Base-by-base conservation (phyloP, 2,113 vertebrate species). In the Podarcis raffonei region DNA sequence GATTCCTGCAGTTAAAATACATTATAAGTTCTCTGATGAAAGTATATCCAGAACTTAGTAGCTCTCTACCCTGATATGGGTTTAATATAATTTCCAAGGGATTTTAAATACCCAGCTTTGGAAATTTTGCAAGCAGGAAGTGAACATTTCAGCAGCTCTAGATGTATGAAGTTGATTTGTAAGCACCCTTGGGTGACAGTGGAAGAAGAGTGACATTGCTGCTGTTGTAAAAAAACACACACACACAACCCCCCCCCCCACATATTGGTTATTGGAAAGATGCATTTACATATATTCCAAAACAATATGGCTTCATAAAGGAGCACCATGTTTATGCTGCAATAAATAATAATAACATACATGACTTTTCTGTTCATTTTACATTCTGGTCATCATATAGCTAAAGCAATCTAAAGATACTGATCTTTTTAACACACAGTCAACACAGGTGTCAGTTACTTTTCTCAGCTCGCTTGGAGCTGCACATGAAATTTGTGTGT, bases 1-100 rank as follows among this genome's bases (percentile, higher is more conserved):
- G 89, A 87, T 89, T 89, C 93, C 93, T 90, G 92, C 81, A 89
- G 93, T 92, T 95, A 93, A 95, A 95, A 94, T 92, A 89, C 90
- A 92, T 93, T 94, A 91, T 68, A 85, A 92, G 53, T 86, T 91
- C 92, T 76, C 85, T 59, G 71, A 94, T 83, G 42, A 94, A 93
- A 81, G 90, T 83, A 92, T 72, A 90, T 90, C 83, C 88, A 94
- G 90, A 88, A 89, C n/a, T 27, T 4, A 87, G 90, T 74, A 90
- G 85, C 74, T 7, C 7, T 80, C 65, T 72, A 78, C 81, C 68
- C 77, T 86, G 68, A 23, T 89, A 87, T 86, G 3, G 85, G 82
- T 87, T 92, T 71, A 57, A 89, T 39, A 22, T 89, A 59, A 3
- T 0, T 1, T 66, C 59, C 77, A 59, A 78, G 62, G 30, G 66